Conservation (phyloP, 2,888 invertebrate species). For the Mesodorylaimus sp. region DNA sequence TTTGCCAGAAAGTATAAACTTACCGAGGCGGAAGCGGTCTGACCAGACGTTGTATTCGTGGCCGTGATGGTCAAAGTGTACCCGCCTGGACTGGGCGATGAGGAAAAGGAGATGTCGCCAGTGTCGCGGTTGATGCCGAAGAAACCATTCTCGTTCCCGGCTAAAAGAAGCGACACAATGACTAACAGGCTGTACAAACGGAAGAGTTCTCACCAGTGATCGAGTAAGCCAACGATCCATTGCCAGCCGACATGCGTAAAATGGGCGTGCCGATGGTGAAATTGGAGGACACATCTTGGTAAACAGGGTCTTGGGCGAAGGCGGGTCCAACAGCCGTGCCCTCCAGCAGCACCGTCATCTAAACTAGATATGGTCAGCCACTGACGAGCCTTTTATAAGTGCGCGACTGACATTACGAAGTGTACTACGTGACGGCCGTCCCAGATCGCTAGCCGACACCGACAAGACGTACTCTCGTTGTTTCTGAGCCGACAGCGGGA, state of each 20-base stretch:
- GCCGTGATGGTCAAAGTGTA: neutral
- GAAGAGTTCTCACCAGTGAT: neutral
- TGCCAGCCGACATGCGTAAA: neutral
- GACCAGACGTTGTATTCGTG: neutral
- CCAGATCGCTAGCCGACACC: neutral
- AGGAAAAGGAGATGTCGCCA: neutral
- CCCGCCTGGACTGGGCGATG: no score
- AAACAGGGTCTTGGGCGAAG: neutral
- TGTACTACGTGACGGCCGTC: neutral
- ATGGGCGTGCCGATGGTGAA: neutral
- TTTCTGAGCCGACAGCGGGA: neutral
- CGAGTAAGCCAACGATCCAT: neutral
- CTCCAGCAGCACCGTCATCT: no score
- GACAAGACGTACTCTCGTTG: neutral
- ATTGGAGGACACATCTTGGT: neutral
- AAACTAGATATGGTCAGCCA: no score
- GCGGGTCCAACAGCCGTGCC: neutral
- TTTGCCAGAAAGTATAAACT: neutral
- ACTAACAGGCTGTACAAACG: neutral
- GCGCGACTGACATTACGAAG: neutral
- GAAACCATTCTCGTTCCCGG: neutral
- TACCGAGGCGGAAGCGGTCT: neutral
- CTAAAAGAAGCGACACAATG: neutral
- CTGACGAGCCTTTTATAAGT: no score
- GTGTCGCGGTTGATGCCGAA: neutral